phyloP scores from a whole-genome alignment of 2,113 vertebrate genomes.

The Pangasianodon gigas region DNA sequence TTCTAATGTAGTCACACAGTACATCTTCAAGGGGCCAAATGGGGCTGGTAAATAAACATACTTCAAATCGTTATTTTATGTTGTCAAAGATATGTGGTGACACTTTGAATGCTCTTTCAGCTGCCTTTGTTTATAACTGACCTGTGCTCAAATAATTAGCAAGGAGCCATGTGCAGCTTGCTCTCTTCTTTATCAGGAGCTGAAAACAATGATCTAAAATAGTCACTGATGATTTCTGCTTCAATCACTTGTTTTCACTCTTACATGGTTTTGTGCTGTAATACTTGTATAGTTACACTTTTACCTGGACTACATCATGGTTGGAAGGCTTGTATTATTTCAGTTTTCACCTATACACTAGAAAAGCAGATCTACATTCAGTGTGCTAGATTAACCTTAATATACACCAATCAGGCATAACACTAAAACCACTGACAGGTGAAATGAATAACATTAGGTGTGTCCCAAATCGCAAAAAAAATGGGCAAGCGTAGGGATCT shows the following conservation, averaged over 20 bases:
- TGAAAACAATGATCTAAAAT: neutral
- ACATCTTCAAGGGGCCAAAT: too few species aligned
- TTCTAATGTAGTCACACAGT: too few species aligned
- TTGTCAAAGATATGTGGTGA: neutral
- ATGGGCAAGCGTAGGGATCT: too few species aligned
- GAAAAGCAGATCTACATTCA: neutral
- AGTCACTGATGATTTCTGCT: neutral
- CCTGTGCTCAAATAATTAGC: neutral
- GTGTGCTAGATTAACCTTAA: neutral
- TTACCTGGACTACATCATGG: neutral
- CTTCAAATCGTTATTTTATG: neutral
- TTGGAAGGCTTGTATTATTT: neutral
- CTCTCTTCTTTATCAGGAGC: neutral
- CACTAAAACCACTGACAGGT: too few species aligned
- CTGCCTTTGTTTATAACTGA: neutral
- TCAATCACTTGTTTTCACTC: neutral
- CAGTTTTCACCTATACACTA: neutral
- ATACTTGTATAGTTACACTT: neutral
- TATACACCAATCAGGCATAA: neutral
- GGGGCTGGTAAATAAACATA: too few species aligned
- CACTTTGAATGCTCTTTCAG: neutral
- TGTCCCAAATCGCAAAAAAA: too few species aligned
- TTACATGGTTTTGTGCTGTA: neutral
- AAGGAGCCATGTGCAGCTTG: neutral
- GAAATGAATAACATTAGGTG: too few species aligned